Evolutionary conservation across 2,797 vertebrate genomes (phyloP).

Genomic region (Manis pentadactyla): DNA sequence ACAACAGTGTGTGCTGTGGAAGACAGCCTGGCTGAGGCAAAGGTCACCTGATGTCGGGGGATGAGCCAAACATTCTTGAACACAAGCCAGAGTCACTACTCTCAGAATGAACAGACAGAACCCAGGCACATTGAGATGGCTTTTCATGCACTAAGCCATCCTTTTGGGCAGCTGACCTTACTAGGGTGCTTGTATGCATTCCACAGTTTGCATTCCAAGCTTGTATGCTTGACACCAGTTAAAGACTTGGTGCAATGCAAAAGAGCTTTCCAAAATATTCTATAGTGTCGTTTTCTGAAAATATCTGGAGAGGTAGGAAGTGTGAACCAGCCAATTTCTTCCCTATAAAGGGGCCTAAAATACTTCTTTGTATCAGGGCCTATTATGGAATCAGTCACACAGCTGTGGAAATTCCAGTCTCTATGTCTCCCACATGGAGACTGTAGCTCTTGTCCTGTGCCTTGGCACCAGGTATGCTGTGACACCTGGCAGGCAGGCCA

Average conservation of each 20-base stretch:
- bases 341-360: background rate
- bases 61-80: slow-evolving; percentile 40
- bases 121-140: background rate
- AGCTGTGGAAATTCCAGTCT: background rate
- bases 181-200: background rate
- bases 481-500: background rate
- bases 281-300: background rate
- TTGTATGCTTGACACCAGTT: background rate
- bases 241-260: background rate
- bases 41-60: background rate
- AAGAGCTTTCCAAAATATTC: slow-evolving; percentile 18
- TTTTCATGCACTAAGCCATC: background rate
- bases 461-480: background rate
- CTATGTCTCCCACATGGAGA: background rate
- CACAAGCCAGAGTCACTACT: background rate
- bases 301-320: background rate
- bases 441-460: background rate
- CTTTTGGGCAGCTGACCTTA: background rate
- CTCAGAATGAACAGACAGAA: background rate
- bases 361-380: background rate
- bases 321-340: background rate
- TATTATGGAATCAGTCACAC: background rate
- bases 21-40: background rate
- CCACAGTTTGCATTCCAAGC: no score
- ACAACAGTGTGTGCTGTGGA: background rate